Evolutionary conservation across 2,888 invertebrate species (phyloP).

Genomic region (Plebejus melissa): DNA sequence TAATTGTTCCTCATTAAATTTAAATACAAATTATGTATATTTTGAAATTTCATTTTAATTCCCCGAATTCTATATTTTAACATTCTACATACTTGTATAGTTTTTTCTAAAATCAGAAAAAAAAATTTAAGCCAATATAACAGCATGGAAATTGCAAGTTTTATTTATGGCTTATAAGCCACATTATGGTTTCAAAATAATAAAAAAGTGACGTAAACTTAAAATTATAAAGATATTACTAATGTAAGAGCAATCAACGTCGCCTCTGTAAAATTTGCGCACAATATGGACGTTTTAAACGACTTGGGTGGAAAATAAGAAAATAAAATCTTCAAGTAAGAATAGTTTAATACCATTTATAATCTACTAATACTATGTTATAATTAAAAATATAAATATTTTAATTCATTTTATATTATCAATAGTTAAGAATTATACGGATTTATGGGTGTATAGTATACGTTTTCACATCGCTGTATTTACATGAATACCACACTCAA

Average conservation of each 20-base stretch:
- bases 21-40: background rate
- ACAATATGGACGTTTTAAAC: background rate
- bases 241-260: too few species aligned
- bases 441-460: background rate
- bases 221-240: too few species aligned
- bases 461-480: background rate
- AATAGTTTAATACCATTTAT: conserved; percentile 39
- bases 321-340: conserved; percentile 41
- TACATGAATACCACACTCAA: background rate
- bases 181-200: too few species aligned
- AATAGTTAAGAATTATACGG: background rate
- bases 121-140: too few species aligned
- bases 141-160: too few species aligned
- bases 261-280: too few species aligned
- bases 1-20: background rate
- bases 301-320: background rate
- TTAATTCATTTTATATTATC: background rate
- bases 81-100: too few species aligned
- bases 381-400: conserved; percentile 31
- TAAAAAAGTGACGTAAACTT: too few species aligned
- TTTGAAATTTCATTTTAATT: background rate
- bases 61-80: background rate
- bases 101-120: too few species aligned
- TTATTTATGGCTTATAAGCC: too few species aligned
- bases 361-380: conserved; percentile 37